Evolutionary conservation across 2,797 vertebrate genomes (phyloP), one percentile per base, ranked within the genome.

Genomic region (Menidia menidia): DNA sequence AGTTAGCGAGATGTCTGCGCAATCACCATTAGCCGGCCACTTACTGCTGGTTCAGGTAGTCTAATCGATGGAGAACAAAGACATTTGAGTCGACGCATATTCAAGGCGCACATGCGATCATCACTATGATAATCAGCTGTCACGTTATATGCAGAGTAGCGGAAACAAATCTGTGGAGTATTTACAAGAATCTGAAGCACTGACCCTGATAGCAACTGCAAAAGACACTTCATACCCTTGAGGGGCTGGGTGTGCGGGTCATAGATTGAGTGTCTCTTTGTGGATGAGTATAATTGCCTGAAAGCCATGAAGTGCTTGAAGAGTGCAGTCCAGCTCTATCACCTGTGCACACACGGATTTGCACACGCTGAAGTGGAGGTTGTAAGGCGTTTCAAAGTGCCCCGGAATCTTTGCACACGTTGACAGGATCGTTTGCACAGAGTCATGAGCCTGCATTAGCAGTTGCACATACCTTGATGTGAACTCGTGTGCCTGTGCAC

Each of bases 1-100:
- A 83, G 82, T 84, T 85, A 86, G 55, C 70, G 72, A 80, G 69
- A 82, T 62, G 76, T 75, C 72, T 4, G 39, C 57, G 73, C 77
- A 78, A 79, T 82, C 71, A 73, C 82, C 82, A 85, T 90, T 88
- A 82, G 68, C 63, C 51, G 15, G 78, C 64, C 84, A 80, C 70
- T 83, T 80, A 87, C 59, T 73, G 73, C 70, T 54, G 73, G 60
- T 70, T 82, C 70, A 75, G 77, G 77, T 78, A 71, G 61, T 43
- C 73, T 64, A 83, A 88, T 83, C 71, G 47, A 87, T 82, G 51
- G 42, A 35, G 70, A 75, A 80, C 48, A 74, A 88, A 90, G 66
- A 18, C 77, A 59, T 82, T 50, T 54, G 25, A 77, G 68, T 66
- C 45, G 60, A 64, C 51, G 56, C 65, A 60, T 64, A 53, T 12